Evolutionary conservation across 2,888 invertebrate species (phyloP).

Genomic region (Macropis europaea): DNA sequence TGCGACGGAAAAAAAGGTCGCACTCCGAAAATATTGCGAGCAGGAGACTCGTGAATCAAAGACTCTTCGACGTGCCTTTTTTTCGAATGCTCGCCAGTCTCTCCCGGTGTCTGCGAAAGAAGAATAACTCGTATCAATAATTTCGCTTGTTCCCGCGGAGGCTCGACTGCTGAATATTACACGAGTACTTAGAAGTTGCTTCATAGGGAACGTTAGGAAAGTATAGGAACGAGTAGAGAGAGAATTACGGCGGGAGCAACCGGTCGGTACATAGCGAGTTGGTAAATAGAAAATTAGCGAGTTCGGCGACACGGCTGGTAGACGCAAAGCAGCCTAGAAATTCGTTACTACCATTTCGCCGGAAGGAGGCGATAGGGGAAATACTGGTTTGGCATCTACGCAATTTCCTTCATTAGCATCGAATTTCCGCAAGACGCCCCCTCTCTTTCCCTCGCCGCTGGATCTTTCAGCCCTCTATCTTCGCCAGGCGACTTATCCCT

Average conservation of each 20-base stretch:
- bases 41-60: too few species aligned
- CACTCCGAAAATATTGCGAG: not conserved
- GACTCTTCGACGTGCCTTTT: not conserved
- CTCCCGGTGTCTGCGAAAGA: not conserved
- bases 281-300: constrained; percentile 57
- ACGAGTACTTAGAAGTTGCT: not conserved
- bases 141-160: not conserved
- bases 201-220: constrained; percentile 16
- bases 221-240: constrained; percentile 22
- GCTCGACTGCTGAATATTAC: not conserved
- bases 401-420: constrained; percentile 73
- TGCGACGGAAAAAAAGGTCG: not conserved
- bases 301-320: constrained; percentile 34
- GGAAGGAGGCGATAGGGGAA: constrained; percentile 55
- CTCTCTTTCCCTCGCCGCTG: constrained; percentile 14
- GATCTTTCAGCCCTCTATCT: constrained; percentile 11
- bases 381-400: constrained; percentile 70
- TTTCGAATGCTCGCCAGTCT: not conserved
- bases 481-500: constrained; percentile 25
- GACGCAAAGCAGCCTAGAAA: constrained; percentile 37
- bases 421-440: constrained; percentile 68
- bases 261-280: constrained; percentile 11
- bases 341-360: constrained; percentile 48
- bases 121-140: not conserved
- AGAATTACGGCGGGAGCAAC: constrained; percentile 10